phyloP scores from a whole-genome alignment of 92 coral and sea anemone species.

The Palythoa caribaeorum region DNA sequence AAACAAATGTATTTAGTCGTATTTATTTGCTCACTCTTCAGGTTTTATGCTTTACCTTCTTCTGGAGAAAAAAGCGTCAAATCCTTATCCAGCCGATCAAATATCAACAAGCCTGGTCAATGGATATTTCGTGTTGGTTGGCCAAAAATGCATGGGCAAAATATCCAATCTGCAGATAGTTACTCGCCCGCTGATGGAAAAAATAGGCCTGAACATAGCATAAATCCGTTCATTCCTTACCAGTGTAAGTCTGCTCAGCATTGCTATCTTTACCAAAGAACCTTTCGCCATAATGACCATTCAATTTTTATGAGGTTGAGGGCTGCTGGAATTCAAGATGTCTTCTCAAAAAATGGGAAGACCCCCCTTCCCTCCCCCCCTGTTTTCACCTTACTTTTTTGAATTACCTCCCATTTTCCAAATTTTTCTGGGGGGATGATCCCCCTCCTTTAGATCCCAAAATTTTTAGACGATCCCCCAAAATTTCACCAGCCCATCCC shows the following conservation, averaged over 20 bases:
- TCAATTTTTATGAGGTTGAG: no score
- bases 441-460: no score
- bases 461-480: no score
- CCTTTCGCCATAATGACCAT: no score
- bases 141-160: conserved; percentile 69
- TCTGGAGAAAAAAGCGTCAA: conserved; percentile 76
- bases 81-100: conserved; percentile 64
- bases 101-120: conserved; percentile 80
- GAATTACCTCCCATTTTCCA: no score
- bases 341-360: no score
- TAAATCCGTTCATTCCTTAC: conserved; percentile 49
- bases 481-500: no score
- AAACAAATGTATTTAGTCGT: background rate
- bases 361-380: no score
- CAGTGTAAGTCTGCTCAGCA: conserved; percentile 66
- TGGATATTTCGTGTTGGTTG: conserved; percentile 92
- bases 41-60: conserved; percentile 71
- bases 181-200: conserved; percentile 5
- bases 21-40: conserved; percentile 11
- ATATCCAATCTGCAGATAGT: conserved; percentile 76
- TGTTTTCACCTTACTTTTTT: no score
- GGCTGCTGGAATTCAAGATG: no score
- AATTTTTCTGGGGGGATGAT: no score
- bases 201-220: background rate
- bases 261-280: background rate